These are phyloP conservation scores for Urocynchramus pylzowi DNA, from an alignment of 2,113 vertebrate species.

Conservation along the genomic window DNA sequence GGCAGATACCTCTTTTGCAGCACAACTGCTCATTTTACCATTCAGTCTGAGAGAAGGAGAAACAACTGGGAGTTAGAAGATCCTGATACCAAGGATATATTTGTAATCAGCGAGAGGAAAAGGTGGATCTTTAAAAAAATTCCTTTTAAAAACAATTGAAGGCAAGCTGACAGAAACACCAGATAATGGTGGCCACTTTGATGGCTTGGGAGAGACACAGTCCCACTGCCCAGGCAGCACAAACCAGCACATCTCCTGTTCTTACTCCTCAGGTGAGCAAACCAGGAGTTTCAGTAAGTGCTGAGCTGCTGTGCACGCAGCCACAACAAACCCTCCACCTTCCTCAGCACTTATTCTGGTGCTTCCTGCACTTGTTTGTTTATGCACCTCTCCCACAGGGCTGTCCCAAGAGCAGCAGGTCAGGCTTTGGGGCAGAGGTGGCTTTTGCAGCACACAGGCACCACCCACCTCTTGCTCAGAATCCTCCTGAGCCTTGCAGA, in stretches of 20 bases:
- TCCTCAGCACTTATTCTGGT: accelerated
- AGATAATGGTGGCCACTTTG: not conserved
- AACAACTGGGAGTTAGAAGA: not conserved
- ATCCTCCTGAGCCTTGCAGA: not conserved
- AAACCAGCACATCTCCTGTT: not conserved
- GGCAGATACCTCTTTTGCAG: not conserved
- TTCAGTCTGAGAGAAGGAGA: not conserved
- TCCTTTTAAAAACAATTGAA: not conserved
- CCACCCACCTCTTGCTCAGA: not conserved
- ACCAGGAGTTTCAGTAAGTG: constrained; percentile 40
- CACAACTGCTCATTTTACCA: not conserved
- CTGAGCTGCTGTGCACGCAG: not conserved
- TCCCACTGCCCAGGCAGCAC: not conserved
- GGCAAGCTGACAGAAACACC: not conserved
- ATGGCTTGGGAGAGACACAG: not conserved
- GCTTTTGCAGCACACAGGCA: not conserved
- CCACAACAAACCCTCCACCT: not conserved
- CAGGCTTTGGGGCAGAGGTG: not conserved
- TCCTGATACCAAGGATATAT: not conserved
- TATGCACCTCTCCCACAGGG: not conserved
- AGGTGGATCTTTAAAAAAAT: not conserved
- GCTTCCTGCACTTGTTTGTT: not conserved
- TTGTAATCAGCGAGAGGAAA: not conserved
- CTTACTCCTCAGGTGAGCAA: constrained; percentile 20
- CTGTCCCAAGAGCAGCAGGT: not conserved